A percentile compares a stretch with the other conserved stretches of the same genome.
phyloP scores from a whole-genome alignment of 1,140 invertebrate species.

The Anadara kagoshimensis region DNA sequence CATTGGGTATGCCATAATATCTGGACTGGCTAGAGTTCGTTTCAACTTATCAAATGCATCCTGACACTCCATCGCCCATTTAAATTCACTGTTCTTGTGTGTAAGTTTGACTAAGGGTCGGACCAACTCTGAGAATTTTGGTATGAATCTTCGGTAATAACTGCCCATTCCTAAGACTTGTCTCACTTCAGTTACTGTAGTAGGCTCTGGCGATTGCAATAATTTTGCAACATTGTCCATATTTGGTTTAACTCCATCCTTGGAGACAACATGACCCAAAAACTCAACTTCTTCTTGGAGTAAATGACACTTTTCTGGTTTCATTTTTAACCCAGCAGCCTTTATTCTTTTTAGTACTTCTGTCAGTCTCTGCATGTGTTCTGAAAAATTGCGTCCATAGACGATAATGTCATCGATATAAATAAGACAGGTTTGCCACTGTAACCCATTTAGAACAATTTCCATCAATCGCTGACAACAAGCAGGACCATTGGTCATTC shows the following conservation, averaged over 20 bases:
- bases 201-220: no score
- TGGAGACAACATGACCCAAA: constrained; percentile 42
- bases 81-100: no score
- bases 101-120: no score
- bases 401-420: constrained; percentile 42
- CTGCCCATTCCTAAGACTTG: no score
- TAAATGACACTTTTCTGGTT: constrained; percentile 39
- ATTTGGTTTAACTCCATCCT: constrained; percentile 29
- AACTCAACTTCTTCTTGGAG: constrained; percentile 49
- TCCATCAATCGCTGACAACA: constrained; percentile 31
- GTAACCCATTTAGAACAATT: constrained; percentile 20
- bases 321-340: constrained; percentile 22
- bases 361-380: constrained; percentile 22
- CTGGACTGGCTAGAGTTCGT: constrained; percentile 21
- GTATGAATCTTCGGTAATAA: no score
- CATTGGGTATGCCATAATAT: no score
- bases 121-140: no score
- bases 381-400: constrained; percentile 28
- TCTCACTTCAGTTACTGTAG: no score
- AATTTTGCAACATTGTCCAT: no score
- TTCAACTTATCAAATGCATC: constrained; percentile 48
- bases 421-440: constrained; percentile 27
- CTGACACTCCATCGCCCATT: constrained; percentile 42
- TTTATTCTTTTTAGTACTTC: constrained; percentile 29
- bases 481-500: no score